Evolutionary conservation across 2,113 vertebrate genomes (phyloP).

Genomic region (Channa maculata): DNA sequence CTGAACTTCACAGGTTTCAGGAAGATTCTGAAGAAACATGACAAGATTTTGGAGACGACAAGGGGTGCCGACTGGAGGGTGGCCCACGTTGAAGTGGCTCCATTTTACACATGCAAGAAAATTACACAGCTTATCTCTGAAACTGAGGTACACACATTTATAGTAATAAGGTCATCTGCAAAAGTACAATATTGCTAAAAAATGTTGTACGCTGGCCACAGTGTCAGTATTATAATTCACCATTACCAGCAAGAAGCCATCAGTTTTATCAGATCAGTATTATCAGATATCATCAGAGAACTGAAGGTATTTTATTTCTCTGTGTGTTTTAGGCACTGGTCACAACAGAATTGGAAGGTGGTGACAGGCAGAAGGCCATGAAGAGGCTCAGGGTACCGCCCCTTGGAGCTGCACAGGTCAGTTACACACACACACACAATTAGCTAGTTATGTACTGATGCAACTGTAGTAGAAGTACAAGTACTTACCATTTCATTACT

Average conservation of each 20-base stretch:
- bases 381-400: constrained; percentile 97
- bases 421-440: neutral
- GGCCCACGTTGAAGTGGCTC: constrained; percentile 95
- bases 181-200: too few relatives aligned
- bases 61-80: constrained; percentile 96
- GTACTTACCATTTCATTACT: too few relatives aligned
- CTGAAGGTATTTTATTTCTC: neutral
- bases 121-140: constrained; percentile 98
- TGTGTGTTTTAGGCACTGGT: constrained; percentile 88
- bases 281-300: too few relatives aligned
- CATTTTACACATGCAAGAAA: constrained; percentile 99
- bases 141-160: constrained; percentile 88
- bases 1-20: constrained; percentile 99
- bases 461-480: too few relatives aligned
- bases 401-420: constrained; percentile 96
- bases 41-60: constrained; percentile 97
- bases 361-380: constrained; percentile 98
- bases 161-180: too few relatives aligned
- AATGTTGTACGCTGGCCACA: too few relatives aligned
- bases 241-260: too few relatives aligned
- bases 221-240: too few relatives aligned
- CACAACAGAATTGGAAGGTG: constrained; percentile 96
- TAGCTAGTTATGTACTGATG: too few relatives aligned
- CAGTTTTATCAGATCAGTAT: neutral
- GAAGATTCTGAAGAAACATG: constrained; percentile 99